Percentiles rank a stretch among this genome's conserved stretches.
phyloP scores from a whole-genome alignment of 2,888 invertebrate genomes.

The Ernsta delagoae region DNA sequence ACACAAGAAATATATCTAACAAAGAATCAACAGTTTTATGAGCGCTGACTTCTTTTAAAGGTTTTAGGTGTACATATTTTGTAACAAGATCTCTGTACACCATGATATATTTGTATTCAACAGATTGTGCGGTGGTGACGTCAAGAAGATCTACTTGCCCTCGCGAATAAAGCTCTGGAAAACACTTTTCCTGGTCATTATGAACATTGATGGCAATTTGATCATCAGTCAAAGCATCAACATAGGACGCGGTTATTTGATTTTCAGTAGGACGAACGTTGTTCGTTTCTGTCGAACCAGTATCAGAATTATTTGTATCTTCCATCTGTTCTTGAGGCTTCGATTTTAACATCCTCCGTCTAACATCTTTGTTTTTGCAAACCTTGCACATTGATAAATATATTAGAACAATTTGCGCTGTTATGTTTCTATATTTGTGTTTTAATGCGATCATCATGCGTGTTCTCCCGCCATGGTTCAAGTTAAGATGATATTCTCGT shows the following conservation, averaged over 20 bases:
- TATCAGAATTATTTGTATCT: not conserved
- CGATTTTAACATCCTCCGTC: conserved; percentile 2
- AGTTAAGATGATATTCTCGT: conserved; percentile 53
- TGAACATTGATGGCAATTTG: not conserved
- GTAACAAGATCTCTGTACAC: conserved; percentile 58
- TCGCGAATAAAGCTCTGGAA: conserved; percentile 58
- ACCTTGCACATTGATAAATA: conserved; percentile 57
- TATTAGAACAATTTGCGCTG: conserved; percentile 55
- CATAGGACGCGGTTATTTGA: conserved; percentile 1
- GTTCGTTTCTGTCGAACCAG: not conserved
- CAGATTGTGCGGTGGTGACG: conserved; percentile 52
- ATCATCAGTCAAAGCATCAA: not conserved
- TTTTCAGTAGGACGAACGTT: not conserved
- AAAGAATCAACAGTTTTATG: conserved; percentile 46
- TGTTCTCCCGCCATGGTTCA: conserved; percentile 60
- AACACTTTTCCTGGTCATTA: conserved; percentile 23
- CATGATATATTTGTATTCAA: conserved; percentile 60
- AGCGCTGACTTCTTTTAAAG: conserved; percentile 54
- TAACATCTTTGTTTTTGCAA: conserved; percentile 42
- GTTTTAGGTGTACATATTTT: conserved; percentile 59
- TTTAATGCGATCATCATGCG: conserved; percentile 58
- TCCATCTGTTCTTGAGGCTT: not conserved
- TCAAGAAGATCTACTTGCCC: conserved; percentile 62
- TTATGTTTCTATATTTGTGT: conserved; percentile 59
- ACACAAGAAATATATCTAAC: conserved; percentile 57